These are phyloP conservation scores for Helostoma temminkii DNA, from an alignment of 2,797 vertebrate genomes.

Conservation along the genomic window DNA sequence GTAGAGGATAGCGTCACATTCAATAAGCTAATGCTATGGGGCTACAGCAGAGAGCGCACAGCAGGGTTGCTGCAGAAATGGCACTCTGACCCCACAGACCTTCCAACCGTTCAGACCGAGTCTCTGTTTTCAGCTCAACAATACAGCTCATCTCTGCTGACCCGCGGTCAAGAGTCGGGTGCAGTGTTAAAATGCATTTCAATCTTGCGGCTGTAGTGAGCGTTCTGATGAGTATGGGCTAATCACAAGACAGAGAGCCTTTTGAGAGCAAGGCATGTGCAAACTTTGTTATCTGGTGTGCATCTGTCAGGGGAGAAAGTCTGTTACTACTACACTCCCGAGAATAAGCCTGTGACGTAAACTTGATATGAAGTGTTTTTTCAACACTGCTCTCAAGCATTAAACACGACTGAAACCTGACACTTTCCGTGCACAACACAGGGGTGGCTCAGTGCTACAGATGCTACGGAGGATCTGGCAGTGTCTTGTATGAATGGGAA, in stretches of 20 bases:
- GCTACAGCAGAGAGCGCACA: conserved; percentile 66
- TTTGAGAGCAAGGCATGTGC: conserved; percentile 46
- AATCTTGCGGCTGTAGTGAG: conserved; percentile 33
- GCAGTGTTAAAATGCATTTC: conserved; percentile 42
- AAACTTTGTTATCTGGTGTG: conserved; percentile 46
- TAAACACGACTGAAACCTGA: conserved; percentile 44
- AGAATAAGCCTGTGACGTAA: conserved; percentile 58
- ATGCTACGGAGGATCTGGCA: conserved; percentile 32
- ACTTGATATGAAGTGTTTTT: conserved; percentile 41
- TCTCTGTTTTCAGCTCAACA: conserved; percentile 66
- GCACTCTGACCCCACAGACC: conserved; percentile 65
- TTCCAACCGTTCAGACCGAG: conserved; percentile 54
- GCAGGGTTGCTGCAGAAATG: conserved; percentile 66
- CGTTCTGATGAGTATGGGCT: conserved; percentile 37
- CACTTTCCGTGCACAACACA: conserved; percentile 10
- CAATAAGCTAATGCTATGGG: conserved; percentile 69
- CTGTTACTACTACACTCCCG: conserved; percentile 51
- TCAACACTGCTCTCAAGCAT: conserved; percentile 43
- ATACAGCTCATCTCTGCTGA: conserved; percentile 60
- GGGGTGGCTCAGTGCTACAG: conserved; percentile 30
- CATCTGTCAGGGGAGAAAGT: conserved; percentile 61
- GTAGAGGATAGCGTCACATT: conserved; percentile 78
- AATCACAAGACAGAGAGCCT: conserved; percentile 53
- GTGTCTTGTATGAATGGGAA: conserved; percentile 39
- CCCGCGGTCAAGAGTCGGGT: conserved; percentile 60